Base-by-base conservation (phyloP, 2,888 invertebrate genomes). In the Phortica okadai region DNA sequence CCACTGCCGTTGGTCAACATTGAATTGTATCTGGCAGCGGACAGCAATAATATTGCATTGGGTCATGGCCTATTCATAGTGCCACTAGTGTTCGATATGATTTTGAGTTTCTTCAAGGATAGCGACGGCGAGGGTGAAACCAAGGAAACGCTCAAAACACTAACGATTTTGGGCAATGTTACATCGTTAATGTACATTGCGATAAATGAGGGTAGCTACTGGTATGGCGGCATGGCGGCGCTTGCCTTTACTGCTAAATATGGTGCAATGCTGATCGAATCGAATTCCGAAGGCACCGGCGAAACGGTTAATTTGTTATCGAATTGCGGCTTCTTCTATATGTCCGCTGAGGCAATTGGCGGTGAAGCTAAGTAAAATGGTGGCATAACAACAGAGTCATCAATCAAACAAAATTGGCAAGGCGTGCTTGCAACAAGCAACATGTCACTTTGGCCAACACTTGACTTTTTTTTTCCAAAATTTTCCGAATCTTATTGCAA, bases 1-100 rank as follows among this genome's bases (percentile, higher is more conserved):
- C 86, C 89, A 0, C 59, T 90, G 75, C 88, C 90, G 0, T 45
- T 89, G 77, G 79, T 88, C 56, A 90, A 89, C 41, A 78, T 89
- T 0, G 83, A 89, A 0, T 76, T 89, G 0, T 89, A 83, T 62
- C 56, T 82, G 54, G 76, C 74, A 2, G 82, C 82, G 6, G 82
- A 82, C 1, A 81, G 79, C 44, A 87, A 83, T 44, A 81, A 82
- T 4, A 80, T 90, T 50, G 90, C 88, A 0, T 33, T 89, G 79
- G 86, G 86, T 1, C 90, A 89, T 77, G 89, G 88, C 0, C 73
- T 89, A 0, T 90, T 89, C 76, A 80, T 89, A 5, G 82, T 89
- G 8, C 90, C 89, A 0, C 62, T 89, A 79, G 83, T 79, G 0
- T 79, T 88, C 0, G 82, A 85, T 6, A 33, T 83, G 1, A 50